A percentile compares a stretch with the other conserved stretches of the same genome.
Conservation (phyloP, 2,888 invertebrate species). For the Polydesmus complanatus region DNA sequence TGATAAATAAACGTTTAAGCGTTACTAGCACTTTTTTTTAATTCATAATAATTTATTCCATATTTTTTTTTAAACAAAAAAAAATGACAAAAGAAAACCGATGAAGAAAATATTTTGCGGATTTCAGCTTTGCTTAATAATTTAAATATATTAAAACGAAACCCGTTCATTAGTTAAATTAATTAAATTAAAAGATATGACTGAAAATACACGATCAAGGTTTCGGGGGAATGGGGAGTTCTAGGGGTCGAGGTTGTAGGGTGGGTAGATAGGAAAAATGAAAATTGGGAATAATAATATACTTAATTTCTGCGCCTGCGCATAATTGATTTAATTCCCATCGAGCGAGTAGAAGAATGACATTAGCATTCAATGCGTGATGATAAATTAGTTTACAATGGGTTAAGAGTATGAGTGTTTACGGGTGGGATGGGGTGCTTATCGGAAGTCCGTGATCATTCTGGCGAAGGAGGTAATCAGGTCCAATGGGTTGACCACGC, state of each 20-base stretch:
- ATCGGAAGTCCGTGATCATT: slow-evolving; percentile 15
- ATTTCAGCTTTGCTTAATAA: neutral
- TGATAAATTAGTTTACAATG: neutral
- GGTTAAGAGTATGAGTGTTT: neutral
- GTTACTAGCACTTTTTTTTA: too few species aligned
- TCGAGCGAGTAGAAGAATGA: too few species aligned
- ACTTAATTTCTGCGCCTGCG: neutral
- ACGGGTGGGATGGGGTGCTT: neutral
- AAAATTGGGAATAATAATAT: too few species aligned
- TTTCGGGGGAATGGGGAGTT: neutral
- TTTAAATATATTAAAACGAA: neutral
- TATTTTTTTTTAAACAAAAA: too few species aligned
- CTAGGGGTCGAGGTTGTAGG: too few species aligned
- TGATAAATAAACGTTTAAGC: too few species aligned
- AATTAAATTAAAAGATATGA: neutral
- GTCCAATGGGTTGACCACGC: slow-evolving; percentile 24
- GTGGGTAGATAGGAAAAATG: too few species aligned
- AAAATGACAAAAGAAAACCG: too few species aligned
- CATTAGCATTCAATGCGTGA: neutral
- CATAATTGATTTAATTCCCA: neutral
- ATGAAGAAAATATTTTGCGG: too few species aligned
- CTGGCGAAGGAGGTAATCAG: slow-evolving; percentile 17
- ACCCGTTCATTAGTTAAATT: neutral
- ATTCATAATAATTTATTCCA: too few species aligned
- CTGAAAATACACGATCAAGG: neutral